These are phyloP conservation scores for Heliconius erato DNA, from an alignment of 2,888 invertebrate genomes.

Conservation along the genomic window DNA sequence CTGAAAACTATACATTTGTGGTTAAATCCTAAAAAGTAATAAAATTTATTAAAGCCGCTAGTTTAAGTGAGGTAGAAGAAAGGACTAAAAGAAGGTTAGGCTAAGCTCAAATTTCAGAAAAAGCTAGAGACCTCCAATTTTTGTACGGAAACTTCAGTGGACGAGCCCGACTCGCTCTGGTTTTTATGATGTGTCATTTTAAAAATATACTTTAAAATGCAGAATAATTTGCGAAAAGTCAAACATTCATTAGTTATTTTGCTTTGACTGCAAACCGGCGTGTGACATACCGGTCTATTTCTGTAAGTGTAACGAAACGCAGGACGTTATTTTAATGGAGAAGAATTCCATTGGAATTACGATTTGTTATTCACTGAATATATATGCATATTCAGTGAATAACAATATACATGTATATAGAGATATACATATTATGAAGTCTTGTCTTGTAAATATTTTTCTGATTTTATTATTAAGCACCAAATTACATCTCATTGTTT, in stretches of 20 bases:
- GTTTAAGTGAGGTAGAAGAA: too few species aligned
- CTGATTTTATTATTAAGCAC: too few species aligned
- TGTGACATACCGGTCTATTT: conserved; percentile 75
- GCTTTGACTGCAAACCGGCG: conserved; percentile 61
- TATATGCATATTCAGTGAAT: conserved; percentile 35
- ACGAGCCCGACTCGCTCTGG: too few species aligned
- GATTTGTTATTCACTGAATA: conserved; percentile 47
- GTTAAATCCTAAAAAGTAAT: too few species aligned
- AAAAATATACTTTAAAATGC: background rate
- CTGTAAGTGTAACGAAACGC: conserved; percentile 62
- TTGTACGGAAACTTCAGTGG: too few species aligned
- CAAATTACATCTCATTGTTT: too few species aligned
- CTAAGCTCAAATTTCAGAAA: too few species aligned
- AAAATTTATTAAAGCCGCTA: too few species aligned
- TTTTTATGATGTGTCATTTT: too few species aligned
- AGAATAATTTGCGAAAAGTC: background rate
- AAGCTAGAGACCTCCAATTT: too few species aligned
- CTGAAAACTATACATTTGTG: too few species aligned
- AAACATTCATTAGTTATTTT: conserved; percentile 33
- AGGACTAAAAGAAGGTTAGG: too few species aligned
- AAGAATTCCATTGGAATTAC: conserved; percentile 61
- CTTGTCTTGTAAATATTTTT: background rate
- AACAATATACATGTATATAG: background rate
- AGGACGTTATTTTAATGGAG: conserved; percentile 66
- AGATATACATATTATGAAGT: background rate